Evolutionary conservation across 1,140 invertebrate species (phyloP).

Genomic region (Trissolcus basalis): DNA sequence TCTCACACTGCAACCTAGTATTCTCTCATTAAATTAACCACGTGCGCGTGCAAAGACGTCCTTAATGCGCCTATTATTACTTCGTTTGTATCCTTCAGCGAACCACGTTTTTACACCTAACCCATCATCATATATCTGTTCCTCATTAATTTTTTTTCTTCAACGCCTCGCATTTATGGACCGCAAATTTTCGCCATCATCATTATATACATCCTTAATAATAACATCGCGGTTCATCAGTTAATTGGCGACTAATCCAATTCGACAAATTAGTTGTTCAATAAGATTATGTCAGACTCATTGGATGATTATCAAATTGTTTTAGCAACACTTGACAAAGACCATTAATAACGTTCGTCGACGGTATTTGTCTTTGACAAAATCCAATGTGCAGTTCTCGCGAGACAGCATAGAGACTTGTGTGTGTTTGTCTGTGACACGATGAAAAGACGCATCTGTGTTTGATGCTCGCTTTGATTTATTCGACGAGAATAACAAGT

Average conservation of each 20-base stretch:
- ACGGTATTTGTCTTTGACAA: conserved; percentile 38
- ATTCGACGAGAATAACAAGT: conserved; percentile 44
- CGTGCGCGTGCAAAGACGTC: conserved; percentile 33
- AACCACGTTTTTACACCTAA: neutral
- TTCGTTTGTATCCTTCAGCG: conserved; percentile 19
- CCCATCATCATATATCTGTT: no score
- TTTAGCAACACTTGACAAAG: conserved; percentile 23
- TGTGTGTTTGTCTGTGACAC: conserved; percentile 14
- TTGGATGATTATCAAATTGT: conserved; percentile 19
- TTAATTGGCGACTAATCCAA: neutral
- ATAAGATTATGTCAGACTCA: conserved; percentile 3
- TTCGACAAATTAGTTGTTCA: neutral
- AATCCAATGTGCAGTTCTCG: conserved; percentile 30
- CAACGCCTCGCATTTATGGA: no score
- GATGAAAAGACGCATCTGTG: conserved; percentile 44
- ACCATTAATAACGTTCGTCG: conserved; percentile 45
- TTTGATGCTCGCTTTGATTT: conserved; percentile 53
- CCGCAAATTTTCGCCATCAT: no score
- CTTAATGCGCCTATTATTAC: conserved; percentile 48
- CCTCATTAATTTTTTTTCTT: no score
- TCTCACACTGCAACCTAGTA: conserved; percentile 14
- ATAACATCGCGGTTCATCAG: neutral
- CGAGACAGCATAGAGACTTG: conserved; percentile 24
- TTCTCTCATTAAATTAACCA: conserved; percentile 51
- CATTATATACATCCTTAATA: neutral